Conservation (phyloP, 2,888 invertebrate species). For the Iselma pallidipennis region DNA sequence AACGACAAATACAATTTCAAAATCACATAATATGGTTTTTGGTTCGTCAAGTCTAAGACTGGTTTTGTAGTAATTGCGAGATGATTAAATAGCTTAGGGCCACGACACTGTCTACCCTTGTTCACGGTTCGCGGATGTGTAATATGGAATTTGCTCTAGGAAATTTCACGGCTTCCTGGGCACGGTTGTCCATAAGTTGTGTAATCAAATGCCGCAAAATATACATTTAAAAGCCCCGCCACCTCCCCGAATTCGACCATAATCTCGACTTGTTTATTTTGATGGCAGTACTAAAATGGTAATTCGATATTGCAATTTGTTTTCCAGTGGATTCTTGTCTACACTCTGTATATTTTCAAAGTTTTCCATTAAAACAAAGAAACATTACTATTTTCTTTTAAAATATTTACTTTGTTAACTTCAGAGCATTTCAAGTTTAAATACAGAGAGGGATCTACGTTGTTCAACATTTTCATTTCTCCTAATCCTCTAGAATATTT, state of each 20-base stretch:
- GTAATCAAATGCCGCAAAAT: background rate
- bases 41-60: constrained; percentile 34
- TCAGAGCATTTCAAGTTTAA: too few relatives aligned
- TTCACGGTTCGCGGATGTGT: constrained; percentile 24
- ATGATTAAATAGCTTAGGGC: constrained; percentile 47
- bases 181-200: background rate
- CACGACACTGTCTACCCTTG: constrained; percentile 32
- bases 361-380: too few relatives aligned
- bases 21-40: constrained; percentile 36
- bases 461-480: background rate
- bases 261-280: background rate
- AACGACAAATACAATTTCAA: constrained; percentile 10
- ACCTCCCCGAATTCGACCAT: too few relatives aligned
- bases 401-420: background rate
- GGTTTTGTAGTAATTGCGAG: constrained; percentile 44
- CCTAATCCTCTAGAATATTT: background rate
- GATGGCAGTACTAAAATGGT: background rate
- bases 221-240: background rate
- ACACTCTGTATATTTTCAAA: background rate
- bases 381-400: too few relatives aligned
- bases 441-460: background rate
- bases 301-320: background rate
- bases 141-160: constrained; percentile 23
- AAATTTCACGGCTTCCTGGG: constrained; percentile 20
- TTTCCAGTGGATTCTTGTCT: too few relatives aligned